Percentiles rank a stretch among this genome's conserved stretches.
Evolutionary conservation across 2,888 invertebrate species (phyloP).

Genomic region (Itoplectis maculator): DNA sequence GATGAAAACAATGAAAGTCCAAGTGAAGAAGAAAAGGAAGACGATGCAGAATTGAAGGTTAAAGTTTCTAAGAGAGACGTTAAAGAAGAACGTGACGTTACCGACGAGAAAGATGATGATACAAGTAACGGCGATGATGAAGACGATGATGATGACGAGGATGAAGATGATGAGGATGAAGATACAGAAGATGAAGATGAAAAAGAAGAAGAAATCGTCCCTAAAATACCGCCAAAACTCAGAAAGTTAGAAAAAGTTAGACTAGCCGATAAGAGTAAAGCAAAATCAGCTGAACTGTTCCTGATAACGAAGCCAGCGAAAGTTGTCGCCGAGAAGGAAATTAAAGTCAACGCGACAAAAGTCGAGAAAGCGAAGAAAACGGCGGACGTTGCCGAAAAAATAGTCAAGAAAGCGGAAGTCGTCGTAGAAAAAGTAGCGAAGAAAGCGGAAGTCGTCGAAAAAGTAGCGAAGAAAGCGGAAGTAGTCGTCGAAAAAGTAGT

Average conservation of each 20-base stretch:
- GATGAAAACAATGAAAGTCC: conserved; percentile 30
- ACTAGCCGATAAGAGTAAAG: conserved; percentile 77
- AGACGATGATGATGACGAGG: conserved; percentile 34
- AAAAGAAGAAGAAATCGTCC: conserved; percentile 29
- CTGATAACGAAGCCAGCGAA: conserved; percentile 22
- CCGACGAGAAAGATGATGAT: conserved; percentile 33
- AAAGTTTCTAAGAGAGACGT: conserved; percentile 27
- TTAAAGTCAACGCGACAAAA: conserved; percentile 59
- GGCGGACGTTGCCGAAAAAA: conserved; percentile 28
- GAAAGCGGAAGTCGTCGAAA: conserved; percentile 33
- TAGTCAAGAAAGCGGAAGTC: conserved; percentile 29
- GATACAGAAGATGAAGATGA: conserved; percentile 58
- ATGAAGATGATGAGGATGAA: conserved; percentile 46
- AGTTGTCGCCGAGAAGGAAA: conserved; percentile 26
- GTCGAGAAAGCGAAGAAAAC: conserved; percentile 55
- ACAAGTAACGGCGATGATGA: conserved; percentile 60
- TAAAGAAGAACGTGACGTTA: conserved; percentile 30
- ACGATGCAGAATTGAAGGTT: conserved; percentile 38
- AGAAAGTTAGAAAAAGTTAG: conserved; percentile 79
- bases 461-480: conserved; percentile 5
- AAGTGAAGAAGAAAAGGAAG: conserved; percentile 23
- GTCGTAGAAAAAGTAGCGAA: conserved; percentile 64
- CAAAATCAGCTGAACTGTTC: conserved; percentile 64
- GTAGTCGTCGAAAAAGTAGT: no score
- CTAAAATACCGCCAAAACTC: conserved; percentile 50